These are phyloP conservation scores for Corbicula japonica DNA, from an alignment of 2,888 invertebrate genomes.

Conservation along the genomic window DNA sequence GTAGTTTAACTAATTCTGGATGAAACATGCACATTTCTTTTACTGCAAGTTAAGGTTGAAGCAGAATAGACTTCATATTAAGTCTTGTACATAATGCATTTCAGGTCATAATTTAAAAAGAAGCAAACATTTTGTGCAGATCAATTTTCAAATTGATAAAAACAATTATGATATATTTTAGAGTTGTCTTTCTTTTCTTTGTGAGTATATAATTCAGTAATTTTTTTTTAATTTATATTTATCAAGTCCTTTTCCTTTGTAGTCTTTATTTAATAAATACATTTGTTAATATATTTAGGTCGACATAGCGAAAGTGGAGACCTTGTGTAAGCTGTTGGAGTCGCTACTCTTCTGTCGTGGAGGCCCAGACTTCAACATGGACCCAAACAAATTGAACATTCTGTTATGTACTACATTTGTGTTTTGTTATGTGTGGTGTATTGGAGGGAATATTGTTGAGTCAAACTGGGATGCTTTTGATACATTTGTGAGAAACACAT, in stretches of 20 bases:
- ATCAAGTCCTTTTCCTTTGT: not conserved
- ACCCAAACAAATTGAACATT: conserved; percentile 88
- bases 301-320: conserved; percentile 93
- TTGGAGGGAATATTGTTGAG: conserved; percentile 94
- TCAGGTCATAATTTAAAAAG: too few relatives aligned
- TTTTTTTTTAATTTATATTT: too few relatives aligned
- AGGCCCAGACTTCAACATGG: conserved; percentile 89
- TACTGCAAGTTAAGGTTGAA: too few relatives aligned
- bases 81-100: too few relatives aligned
- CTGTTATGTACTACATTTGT: conserved; percentile 93
- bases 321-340: conserved; percentile 92
- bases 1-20: too few relatives aligned
- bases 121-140: too few relatives aligned
- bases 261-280: not conserved
- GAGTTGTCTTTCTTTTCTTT: too few relatives aligned
- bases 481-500: conserved; percentile 90
- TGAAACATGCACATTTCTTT: too few relatives aligned
- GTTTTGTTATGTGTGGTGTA: conserved; percentile 94
- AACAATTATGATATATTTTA: too few relatives aligned
- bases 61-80: too few relatives aligned
- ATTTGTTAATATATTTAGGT: conserved; percentile 88
- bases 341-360: conserved; percentile 90
- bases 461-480: conserved; percentile 91
- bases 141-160: too few relatives aligned
- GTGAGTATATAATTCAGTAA: too few relatives aligned